Conservation (phyloP, 2,888 invertebrate species). For the Pristionchus mayeri region DNA sequence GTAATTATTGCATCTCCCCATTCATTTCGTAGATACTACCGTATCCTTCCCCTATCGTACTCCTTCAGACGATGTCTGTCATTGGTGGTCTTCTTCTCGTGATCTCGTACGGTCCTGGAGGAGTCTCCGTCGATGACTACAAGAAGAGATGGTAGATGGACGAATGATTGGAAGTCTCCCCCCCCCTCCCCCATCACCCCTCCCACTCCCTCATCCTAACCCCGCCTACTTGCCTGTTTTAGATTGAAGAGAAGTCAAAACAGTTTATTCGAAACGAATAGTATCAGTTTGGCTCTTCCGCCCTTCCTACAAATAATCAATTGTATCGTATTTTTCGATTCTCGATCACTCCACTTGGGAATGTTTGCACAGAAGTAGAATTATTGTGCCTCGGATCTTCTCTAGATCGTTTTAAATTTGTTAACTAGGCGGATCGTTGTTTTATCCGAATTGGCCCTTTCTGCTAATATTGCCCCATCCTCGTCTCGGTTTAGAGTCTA, state of each 20-base stretch:
- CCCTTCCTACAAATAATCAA: slow-evolving; percentile 23
- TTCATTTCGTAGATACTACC: not conserved
- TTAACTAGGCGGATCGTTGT: slow-evolving; percentile 33
- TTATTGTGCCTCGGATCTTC: not conserved
- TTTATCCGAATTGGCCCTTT: slow-evolving; percentile 24
- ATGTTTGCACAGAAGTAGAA: slow-evolving; percentile 16
- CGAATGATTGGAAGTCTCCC: not conserved
- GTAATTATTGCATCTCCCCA: not conserved
- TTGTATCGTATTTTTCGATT: not conserved
- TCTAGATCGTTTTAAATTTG: slow-evolving; percentile 41
- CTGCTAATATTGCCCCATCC: slow-evolving; percentile 1
- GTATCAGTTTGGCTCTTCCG: not conserved
- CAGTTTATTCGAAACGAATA: slow-evolving; percentile 33
- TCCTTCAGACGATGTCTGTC: slow-evolving; percentile 89
- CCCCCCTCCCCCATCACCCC: slow-evolving; percentile 13
- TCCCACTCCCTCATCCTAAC: not conserved
- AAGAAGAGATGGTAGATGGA: slow-evolving; percentile 92
- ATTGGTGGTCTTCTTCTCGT: slow-evolving; percentile 97
- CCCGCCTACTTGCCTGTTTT: slow-evolving; percentile 42
- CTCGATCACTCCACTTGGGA: slow-evolving; percentile 12
- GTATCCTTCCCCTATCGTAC: not conserved
- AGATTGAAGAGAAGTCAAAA: slow-evolving; percentile 41
- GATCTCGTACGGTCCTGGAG: slow-evolving; percentile 96
- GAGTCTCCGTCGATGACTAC: slow-evolving; percentile 99
- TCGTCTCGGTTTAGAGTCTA: slow-evolving; percentile 35